Conservation (phyloP, 2,797 vertebrate species). For the Dicrostonyx torquatus region DNA sequence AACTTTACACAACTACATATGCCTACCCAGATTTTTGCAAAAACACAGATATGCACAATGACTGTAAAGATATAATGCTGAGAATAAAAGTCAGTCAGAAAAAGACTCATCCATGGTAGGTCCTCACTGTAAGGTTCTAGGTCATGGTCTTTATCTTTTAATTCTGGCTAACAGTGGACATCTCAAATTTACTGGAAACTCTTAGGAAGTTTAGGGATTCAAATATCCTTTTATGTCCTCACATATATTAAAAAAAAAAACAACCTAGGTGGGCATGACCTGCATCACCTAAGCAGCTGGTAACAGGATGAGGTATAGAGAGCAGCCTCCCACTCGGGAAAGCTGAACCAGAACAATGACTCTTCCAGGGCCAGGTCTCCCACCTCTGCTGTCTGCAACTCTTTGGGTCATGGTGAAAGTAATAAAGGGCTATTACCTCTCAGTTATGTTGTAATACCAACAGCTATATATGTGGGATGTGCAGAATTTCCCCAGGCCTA, state of each 20-base stretch:
- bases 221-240: neutral
- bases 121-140: constrained; percentile 21
- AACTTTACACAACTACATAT: constrained; percentile 2
- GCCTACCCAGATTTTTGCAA: neutral
- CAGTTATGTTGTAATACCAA: neutral
- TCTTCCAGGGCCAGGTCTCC: neutral
- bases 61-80: neutral
- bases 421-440: neutral
- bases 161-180: neutral
- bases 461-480: neutral
- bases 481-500: neutral
- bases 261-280: neutral
- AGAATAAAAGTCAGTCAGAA: neutral
- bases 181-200: neutral
- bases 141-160: neutral
- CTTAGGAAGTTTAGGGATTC: constrained; percentile 22
- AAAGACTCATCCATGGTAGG: neutral
- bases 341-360: neutral
- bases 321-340: neutral
- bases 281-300: neutral
- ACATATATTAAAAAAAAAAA: constrained; percentile 13
- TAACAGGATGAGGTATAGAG: neutral
- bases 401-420: neutral
- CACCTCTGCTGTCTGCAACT: neutral
- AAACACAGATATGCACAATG: neutral